Evolutionary conservation across 1,140 invertebrate species (phyloP), one percentile per base, ranked within the genome.

Genomic region (Leptopilina clavipes): DNA sequence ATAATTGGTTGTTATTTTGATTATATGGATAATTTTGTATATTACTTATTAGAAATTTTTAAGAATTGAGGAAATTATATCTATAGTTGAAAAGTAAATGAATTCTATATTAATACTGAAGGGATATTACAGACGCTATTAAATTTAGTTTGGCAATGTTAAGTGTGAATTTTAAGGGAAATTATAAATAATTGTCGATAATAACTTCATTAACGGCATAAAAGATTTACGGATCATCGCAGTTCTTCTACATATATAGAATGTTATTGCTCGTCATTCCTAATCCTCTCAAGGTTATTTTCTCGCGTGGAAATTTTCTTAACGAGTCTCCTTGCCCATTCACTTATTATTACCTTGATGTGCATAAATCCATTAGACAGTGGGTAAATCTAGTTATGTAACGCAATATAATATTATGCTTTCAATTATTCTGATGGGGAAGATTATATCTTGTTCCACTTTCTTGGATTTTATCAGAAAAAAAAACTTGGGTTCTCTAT

Each of bases 311-410:
- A 52, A 17, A 52, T 52, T 52, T 52, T 52, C 48, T 52, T 52
- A 7, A 12, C 45, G n/a, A 48, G 45, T 48, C 48, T 7, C 7
- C 48, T 52, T 52, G 17, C n/a, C n/a, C 48, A 52, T n/a, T 52
- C 48, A 52, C 48, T n/a, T 52, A 52, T 52, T 52, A 52, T 52
- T 52, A 52, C 48, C 48, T 52, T 52, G 48, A 52, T 52, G 48
- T 52, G n/a, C 48, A 52, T 52, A 52, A 52, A 52, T 52, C 48
- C 48, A 52, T 52, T 52, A 52, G 17, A n/a, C 17, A 6, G 48
- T 52, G 48, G 48, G 48, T 52, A 52, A 52, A 52, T 52, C 48
- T 52, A 52, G 12, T 52, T 52, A 52, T 52, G 48, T 52, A 52
- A 52, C 14, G 48, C 48, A 52, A 52, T 17, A 52, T 52, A 17